phyloP scores from a whole-genome alignment of 1,140 invertebrate species.

The Neomicropteryx cornuta region DNA sequence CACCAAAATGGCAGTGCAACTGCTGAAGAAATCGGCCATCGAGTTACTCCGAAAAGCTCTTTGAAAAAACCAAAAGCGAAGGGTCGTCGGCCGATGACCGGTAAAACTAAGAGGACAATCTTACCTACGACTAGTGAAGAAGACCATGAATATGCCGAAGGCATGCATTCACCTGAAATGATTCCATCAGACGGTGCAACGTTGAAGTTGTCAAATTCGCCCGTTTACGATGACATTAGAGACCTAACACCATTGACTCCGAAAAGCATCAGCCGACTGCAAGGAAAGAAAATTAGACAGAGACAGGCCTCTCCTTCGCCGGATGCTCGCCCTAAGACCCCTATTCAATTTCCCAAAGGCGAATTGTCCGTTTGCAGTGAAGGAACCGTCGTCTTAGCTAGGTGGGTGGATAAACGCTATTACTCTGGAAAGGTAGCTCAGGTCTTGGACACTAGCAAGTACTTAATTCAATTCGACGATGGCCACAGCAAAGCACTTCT shows the following conservation, averaged over 20 bases:
- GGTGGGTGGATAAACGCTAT: slow-evolving; percentile 51
- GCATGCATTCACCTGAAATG: slow-evolving; percentile 39
- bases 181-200: slow-evolving; percentile 29
- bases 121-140: slow-evolving; percentile 31
- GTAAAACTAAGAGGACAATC: slow-evolving; percentile 32
- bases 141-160: slow-evolving; percentile 28
- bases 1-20: slow-evolving; percentile 26
- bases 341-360: too few relatives aligned
- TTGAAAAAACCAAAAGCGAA: slow-evolving; percentile 32
- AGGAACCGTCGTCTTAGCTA: slow-evolving; percentile 44
- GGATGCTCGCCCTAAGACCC: neutral
- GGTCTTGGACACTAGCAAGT: slow-evolving; percentile 42
- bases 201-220: slow-evolving; percentile 26
- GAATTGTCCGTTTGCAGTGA: slow-evolving; percentile 30
- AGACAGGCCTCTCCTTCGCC: slow-evolving; percentile 6
- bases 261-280: too few relatives aligned
- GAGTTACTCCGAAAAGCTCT: slow-evolving; percentile 35
- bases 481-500: slow-evolving; percentile 42
- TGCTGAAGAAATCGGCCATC: slow-evolving; percentile 32
- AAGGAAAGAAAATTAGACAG: too few relatives aligned
- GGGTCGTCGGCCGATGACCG: slow-evolving; percentile 26
- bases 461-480: slow-evolving; percentile 47
- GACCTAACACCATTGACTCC: too few relatives aligned
- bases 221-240: slow-evolving; percentile 27
- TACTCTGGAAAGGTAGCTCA: slow-evolving; percentile 44